A percentile compares a stretch with the other conserved stretches of the same genome.
These are phyloP conservation scores for Hormaphis cornu DNA, from an alignment of 1,140 invertebrate genomes.

Conservation along the genomic window DNA sequence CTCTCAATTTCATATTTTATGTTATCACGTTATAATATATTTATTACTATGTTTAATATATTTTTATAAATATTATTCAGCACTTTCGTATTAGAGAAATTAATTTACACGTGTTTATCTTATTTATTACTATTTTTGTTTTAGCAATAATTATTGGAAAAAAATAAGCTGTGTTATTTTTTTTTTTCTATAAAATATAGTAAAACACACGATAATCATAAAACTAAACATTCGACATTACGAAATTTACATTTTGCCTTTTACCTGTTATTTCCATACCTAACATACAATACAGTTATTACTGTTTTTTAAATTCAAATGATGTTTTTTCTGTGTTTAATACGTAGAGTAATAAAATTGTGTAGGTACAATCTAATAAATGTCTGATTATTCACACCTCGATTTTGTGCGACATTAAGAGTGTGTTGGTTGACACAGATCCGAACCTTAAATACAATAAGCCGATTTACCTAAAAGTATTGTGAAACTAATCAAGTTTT, in stretches of 20 bases:
- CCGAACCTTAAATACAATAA: not conserved
- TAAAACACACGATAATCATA: not conserved
- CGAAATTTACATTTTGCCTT: no score
- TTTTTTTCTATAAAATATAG: not conserved
- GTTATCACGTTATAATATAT: no score
- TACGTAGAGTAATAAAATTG: slow-evolving; percentile 13
- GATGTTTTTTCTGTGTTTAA: not conserved
- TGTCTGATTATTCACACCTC: not conserved
- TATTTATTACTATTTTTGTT: no score
- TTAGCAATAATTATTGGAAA: no score
- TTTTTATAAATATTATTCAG: no score
- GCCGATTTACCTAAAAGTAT: not conserved
- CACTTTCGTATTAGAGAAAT: no score
- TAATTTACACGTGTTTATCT: no score
- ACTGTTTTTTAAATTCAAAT: not conserved
- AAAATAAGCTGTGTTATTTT: not conserved
- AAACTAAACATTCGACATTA: not conserved
- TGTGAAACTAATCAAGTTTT: not conserved
- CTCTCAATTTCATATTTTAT: no score
- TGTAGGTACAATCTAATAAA: not conserved
- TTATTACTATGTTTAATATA: no score
- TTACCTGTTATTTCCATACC: no score
- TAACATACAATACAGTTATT: not conserved
- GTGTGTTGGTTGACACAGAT: not conserved
- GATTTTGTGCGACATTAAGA: not conserved